Base-by-base conservation (phyloP, 2,888 invertebrate genomes). In the Orthosia gothica region DNA sequence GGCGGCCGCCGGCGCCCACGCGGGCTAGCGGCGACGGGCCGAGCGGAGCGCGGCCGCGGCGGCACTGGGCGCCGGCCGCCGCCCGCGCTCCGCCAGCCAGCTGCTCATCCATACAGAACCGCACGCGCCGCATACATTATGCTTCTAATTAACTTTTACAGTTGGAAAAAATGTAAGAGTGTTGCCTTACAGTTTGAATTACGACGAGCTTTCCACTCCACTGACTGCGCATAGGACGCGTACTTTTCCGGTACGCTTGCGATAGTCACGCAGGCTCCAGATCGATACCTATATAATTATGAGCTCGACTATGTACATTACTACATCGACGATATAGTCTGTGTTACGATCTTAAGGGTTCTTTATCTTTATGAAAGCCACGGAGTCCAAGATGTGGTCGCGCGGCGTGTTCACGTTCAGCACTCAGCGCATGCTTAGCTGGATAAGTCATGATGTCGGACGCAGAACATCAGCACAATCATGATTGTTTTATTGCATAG, bases 101-200 rank as follows among this genome's bases (percentile, higher is more conserved):
- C 84, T 92, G 93, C 91, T 89, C 93, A 91, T 73, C 92, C 92
- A 90, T 87, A 86, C 88, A 92, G 92, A 92, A 92, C 93, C 90
- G 89, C 92, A 92, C 92, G 91, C 92, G 91, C 90, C 88, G 91
- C 91, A 92, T 93, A 92, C 91, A 93, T 94, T 94, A 93, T 85
- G 83, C 89, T 89, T 88, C 88, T 93, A 92, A 93, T 94, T 93
- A 93, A 93, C 93, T 93, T 95, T 95, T 94, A 95, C 95, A 92
- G 93, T 93, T 94, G 84, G 87, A 93, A 94, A 93, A 94, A 92
- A 89, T 88, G 85, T 88, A 89, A 89, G 88, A 92, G 90, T 90
- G 90, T 88, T 88, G 87, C 88, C 88, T 91, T 91, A 93, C 91
- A 88, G 92, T 92, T 91, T 90, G 89, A 88, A 89, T 89, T 87